Evolutionary conservation across 1,140 invertebrate species (phyloP).

Genomic region (Brachionus angularis): DNA sequence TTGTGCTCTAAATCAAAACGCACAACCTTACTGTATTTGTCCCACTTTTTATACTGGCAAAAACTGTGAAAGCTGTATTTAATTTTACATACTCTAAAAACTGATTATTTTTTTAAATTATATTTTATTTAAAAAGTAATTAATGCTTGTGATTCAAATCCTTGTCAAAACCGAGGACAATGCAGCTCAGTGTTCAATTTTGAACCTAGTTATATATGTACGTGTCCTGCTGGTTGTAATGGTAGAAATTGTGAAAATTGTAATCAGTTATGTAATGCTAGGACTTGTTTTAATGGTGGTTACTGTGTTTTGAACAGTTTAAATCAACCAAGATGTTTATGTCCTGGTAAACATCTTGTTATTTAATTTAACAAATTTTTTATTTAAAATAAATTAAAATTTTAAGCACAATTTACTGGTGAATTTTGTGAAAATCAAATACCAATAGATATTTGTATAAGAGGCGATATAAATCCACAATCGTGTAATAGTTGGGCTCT

Average conservation of each 20-base stretch:
- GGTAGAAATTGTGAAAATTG: not conserved
- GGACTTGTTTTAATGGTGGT: not conserved
- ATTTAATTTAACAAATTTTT: no score
- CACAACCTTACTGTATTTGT: conserved; percentile 25
- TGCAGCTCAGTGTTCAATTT: no score
- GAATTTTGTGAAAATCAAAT: conserved; percentile 2
- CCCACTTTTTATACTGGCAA: not conserved
- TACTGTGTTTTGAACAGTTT: not conserved
- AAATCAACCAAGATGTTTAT: not conserved
- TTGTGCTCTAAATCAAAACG: conserved; percentile 16
- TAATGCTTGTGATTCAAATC: no score
- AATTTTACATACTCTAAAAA: not conserved
- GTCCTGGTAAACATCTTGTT: conserved; percentile 15
- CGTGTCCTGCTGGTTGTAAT: not conserved
- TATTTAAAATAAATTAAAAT: no score
- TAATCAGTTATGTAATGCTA: not conserved
- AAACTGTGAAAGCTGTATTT: conserved; percentile 6
- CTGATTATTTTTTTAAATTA: not conserved
- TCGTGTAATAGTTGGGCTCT: conserved; percentile 4
- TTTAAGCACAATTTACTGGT: not conserved
- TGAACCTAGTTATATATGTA: no score
- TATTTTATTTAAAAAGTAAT: no score
- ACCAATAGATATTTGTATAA: conserved; percentile 21
- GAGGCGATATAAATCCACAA: conserved; percentile 3
- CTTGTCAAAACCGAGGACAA: no score